Evolutionary conservation across 2,797 vertebrate species (phyloP).

Genomic region (Ptychadena robeensis): DNA sequence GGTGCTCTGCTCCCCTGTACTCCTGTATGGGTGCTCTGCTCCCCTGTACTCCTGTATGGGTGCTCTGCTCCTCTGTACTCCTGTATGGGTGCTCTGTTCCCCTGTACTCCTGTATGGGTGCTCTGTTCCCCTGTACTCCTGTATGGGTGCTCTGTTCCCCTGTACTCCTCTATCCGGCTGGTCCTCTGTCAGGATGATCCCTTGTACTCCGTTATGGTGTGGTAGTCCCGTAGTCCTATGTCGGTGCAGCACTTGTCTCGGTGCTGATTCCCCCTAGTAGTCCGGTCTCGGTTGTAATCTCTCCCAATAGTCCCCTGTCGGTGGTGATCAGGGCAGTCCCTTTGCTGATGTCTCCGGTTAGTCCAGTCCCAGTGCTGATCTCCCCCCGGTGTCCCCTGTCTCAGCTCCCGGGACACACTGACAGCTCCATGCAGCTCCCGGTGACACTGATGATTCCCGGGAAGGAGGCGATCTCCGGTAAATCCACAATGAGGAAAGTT

Average conservation of each 20-base stretch:
- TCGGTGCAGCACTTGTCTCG: not conserved
- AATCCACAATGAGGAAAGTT: conserved; percentile 25
- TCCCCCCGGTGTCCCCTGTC: conserved; percentile 57
- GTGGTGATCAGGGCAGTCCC: not conserved
- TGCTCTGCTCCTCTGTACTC: too few relatives aligned
- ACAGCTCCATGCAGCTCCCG: conserved; percentile 39
- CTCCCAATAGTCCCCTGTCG: not conserved
- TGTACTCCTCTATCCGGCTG: not conserved
- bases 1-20: too few relatives aligned
- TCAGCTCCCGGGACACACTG: conserved; percentile 77
- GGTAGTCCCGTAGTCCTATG: not conserved
- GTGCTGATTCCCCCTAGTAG: not conserved
- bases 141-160: too few relatives aligned
- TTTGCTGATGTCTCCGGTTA: too few relatives aligned
- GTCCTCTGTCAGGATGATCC: too few relatives aligned
- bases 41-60: too few relatives aligned
- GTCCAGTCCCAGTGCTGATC: not conserved
- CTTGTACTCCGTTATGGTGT: too few relatives aligned
- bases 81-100: too few relatives aligned
- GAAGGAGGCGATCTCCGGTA: not conserved
- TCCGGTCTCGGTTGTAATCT: not conserved
- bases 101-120: too few relatives aligned
- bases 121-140: too few relatives aligned
- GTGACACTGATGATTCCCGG: conserved; percentile 1
- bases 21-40: too few relatives aligned